Evolutionary conservation across 2,113 vertebrate genomes (phyloP), one percentile per base, ranked within the genome.

Genomic region (Rhinoderma darwinii): DNA sequence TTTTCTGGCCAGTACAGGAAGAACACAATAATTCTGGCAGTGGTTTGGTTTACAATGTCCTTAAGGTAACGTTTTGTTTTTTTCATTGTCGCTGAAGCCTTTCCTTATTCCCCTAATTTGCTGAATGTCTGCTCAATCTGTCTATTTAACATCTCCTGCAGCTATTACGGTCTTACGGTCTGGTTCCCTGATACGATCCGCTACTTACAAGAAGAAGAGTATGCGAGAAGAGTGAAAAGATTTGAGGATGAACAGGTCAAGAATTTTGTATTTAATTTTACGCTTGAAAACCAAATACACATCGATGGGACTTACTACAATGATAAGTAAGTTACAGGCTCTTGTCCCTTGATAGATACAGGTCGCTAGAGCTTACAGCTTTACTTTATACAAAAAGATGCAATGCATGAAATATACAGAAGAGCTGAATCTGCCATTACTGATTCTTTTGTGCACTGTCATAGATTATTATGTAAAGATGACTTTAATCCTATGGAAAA

Each of bases 141-240:
- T 73, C 41, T 70, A 30, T 25, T 89, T 77, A 10, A 51, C 84
- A 51, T 79, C 79, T 84, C 0, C 70, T 77, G 0, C 90, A 99
- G 98, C 90, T 99, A 98, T 91, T 97, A 98, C 0, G 98, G 98
- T 18, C 94, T 99, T 88, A 96, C 95, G 0, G 97, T 99, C 56
- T 99, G 98, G 98, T 99, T 99, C 89, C 98, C 98, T 3, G 98
- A 99, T 81, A 98, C 99, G 96, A 98, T 99, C 88, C 98, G 98
- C 1, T 96, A 98, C 89, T 93, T 97, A 90, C 97, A 99, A 93
- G 97, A 96, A 0, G 96, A 97, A 88, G 96, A 96, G 0, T 99
- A 97, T 4, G 95, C 97, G 86, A 95, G 95, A 43, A 96, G 95
- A 77, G 94, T 96, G 50, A 95, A 95, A 89, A 89, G 93, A 4